A percentile compares a stretch with the other conserved stretches of the same genome.
Conservation (phyloP, 2,113 vertebrate genomes). For the Cochlearius cochlearius region DNA sequence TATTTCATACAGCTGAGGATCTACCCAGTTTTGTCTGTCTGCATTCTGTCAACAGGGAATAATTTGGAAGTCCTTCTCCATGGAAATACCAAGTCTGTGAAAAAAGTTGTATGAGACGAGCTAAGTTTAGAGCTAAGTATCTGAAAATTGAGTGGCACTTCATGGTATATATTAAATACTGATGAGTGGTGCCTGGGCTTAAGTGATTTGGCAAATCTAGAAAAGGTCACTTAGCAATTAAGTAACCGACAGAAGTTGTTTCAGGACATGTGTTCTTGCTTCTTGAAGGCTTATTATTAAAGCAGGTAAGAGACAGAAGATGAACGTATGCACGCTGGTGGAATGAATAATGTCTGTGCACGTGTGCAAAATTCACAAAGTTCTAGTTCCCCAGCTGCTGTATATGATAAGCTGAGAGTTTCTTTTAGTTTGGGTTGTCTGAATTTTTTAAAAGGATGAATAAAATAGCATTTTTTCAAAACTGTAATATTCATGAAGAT, state of each 20-base stretch:
- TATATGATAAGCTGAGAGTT: background rate
- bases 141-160: background rate
- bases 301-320: slow-evolving; percentile 5
- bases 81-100: background rate
- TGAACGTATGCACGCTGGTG: background rate
- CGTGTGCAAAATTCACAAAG: background rate
- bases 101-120: background rate
- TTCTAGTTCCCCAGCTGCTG: background rate
- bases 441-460: background rate
- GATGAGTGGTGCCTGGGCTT: background rate
- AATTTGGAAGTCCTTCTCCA: background rate
- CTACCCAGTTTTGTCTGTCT: background rate
- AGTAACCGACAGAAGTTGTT: background rate
- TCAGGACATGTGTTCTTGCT: background rate
- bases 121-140: background rate
- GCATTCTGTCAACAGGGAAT: background rate
- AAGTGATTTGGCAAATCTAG: background rate
- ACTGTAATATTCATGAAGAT: background rate
- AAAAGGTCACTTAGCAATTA: slow-evolving; percentile 31
- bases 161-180: background rate
- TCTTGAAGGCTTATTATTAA: slow-evolving; percentile 12
- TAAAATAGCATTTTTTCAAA: background rate
- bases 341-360: background rate
- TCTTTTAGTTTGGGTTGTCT: background rate
- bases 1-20: background rate